These are phyloP conservation scores for Periplaneta americana DNA, from an alignment of 1,140 invertebrate genomes.

Conservation along the genomic window DNA sequence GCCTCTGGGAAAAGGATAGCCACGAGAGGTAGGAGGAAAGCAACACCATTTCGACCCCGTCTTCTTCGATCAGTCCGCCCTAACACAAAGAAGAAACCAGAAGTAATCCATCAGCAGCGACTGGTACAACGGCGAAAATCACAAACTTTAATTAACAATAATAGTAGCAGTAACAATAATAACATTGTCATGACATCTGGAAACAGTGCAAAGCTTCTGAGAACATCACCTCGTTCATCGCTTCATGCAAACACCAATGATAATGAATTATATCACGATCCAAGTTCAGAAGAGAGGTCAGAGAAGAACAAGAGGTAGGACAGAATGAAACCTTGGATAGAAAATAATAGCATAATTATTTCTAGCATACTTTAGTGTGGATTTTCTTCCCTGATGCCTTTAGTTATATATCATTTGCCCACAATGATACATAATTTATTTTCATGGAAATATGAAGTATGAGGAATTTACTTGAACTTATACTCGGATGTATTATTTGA, in stretches of 20 bases:
- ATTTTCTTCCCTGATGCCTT: not conserved
- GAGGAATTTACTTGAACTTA: not conserved
- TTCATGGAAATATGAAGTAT: not conserved
- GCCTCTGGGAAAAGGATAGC: not conserved
- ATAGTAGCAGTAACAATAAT: not conserved
- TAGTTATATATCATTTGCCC: not conserved
- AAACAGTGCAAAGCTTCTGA: not conserved
- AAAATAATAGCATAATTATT: not conserved
- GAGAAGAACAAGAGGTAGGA: not conserved
- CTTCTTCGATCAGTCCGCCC: not conserved
- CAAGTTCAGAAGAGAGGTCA: not conserved
- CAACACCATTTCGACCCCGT: not conserved
- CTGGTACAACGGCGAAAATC: too few relatives aligned
- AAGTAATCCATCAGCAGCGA: not conserved
- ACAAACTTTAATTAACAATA: not conserved
- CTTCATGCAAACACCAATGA: not conserved
- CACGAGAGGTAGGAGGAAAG: not conserved
- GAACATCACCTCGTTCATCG: not conserved
- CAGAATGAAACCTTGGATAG: too few relatives aligned
- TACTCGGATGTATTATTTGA: not conserved
- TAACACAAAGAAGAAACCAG: not conserved
- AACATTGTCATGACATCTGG: not conserved
- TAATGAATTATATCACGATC: not conserved
- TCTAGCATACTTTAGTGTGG: not conserved
- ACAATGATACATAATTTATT: not conserved